A percentile compares a stretch with the other conserved stretches of the same genome.
phyloP scores from a whole-genome alignment of 2,113 vertebrate genomes.

The Morone chrysops region DNA sequence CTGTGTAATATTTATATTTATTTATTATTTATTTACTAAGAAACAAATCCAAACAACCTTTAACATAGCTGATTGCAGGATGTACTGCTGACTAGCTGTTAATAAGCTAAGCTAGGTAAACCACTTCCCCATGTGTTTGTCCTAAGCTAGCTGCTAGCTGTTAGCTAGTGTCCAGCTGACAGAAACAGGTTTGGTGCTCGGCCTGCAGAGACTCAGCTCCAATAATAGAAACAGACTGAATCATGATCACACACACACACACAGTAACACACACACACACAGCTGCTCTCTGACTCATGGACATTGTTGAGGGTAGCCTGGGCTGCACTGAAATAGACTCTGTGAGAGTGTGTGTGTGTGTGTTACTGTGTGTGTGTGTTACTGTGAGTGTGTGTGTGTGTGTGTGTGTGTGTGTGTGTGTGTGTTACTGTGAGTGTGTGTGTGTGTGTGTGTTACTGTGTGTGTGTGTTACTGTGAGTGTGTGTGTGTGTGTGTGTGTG shows the following conservation, averaged over 20 bases:
- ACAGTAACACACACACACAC: slow-evolving; percentile 30
- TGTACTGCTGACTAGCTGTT: too few species aligned
- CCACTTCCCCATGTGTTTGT: background rate
- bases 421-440: too few species aligned
- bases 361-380: too few species aligned
- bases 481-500: background rate
- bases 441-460: too few species aligned
- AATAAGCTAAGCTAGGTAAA: too few species aligned
- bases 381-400: background rate
- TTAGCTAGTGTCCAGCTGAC: slow-evolving; percentile 15
- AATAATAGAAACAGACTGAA: slow-evolving; percentile 63
- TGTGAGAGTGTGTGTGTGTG: too few species aligned
- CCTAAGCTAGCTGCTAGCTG: slow-evolving; percentile 15
- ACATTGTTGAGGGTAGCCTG: too few species aligned
- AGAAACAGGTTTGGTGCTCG: slow-evolving; percentile 36
- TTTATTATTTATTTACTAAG: too few species aligned
- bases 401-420: slow-evolving; percentile 1
- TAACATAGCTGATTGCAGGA: too few species aligned
- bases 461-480: too few species aligned
- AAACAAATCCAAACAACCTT: too few species aligned
- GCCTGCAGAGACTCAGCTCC: slow-evolving; percentile 28
- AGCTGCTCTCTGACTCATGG: background rate
- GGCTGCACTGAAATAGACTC: background rate
- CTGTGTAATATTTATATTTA: too few species aligned
- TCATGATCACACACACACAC: slow-evolving; percentile 45